Percentiles rank a stretch among this genome's conserved stretches.
Evolutionary conservation across 1,140 invertebrate species (phyloP).

Genomic region (Wiebesia pumilae): DNA sequence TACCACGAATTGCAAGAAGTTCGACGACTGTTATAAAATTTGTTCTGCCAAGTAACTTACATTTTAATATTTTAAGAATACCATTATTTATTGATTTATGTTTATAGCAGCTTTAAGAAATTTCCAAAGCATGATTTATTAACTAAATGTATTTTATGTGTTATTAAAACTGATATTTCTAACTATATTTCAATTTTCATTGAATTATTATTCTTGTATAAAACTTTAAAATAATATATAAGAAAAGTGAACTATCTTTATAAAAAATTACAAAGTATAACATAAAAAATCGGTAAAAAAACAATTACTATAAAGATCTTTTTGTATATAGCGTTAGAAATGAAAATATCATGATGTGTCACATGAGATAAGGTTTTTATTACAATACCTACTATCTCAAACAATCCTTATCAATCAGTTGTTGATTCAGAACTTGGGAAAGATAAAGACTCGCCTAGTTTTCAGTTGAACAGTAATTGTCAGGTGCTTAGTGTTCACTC

Average conservation of each 20-base stretch:
- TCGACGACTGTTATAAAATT: too few species aligned
- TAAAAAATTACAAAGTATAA: not conserved
- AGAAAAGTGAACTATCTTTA: not conserved
- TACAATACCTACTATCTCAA: constrained; percentile 48
- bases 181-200: too few species aligned
- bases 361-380: constrained; percentile 29
- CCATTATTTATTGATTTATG: not conserved
- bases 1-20: too few species aligned
- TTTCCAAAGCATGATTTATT: too few species aligned
- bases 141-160: too few species aligned
- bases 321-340: not conserved
- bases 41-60: too few species aligned
- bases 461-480: constrained; percentile 40
- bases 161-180: too few species aligned
- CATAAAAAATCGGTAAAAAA: not conserved
- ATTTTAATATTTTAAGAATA: not conserved
- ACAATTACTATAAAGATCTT: too few species aligned
- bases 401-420: constrained; percentile 31
- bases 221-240: too few species aligned
- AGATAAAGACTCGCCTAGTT: constrained; percentile 43
- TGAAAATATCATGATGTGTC: constrained; percentile 37
- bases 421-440: constrained; percentile 43
- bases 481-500: constrained; percentile 47
- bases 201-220: too few species aligned
- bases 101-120: too few species aligned